Evolutionary conservation across 2,888 invertebrate genomes (phyloP).

Genomic region (Ormyrus rosae): DNA sequence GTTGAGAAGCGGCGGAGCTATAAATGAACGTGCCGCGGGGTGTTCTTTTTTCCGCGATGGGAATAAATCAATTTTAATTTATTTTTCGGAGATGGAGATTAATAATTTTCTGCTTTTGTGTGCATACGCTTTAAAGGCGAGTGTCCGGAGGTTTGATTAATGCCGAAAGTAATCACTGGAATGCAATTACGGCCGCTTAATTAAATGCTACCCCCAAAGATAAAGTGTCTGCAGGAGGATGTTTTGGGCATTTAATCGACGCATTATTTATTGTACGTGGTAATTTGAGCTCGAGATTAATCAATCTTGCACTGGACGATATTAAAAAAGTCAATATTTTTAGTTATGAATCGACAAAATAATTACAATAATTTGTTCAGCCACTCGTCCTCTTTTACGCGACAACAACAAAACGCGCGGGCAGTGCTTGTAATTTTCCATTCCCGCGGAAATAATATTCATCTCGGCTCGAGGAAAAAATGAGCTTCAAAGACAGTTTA

Average conservation of each 20-base stretch:
- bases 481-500: too few relatives aligned
- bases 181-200: constrained; percentile 36
- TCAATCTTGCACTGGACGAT: too few relatives aligned
- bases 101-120: constrained; percentile 30
- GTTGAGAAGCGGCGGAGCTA: constrained; percentile 7
- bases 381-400: too few relatives aligned
- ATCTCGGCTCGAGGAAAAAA: too few relatives aligned
- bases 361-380: too few relatives aligned
- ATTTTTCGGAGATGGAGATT: constrained; percentile 31
- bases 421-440: too few relatives aligned
- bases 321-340: too few relatives aligned
- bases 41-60: not conserved
- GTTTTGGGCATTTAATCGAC: not conserved
- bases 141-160: constrained; percentile 35
- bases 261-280: not conserved
- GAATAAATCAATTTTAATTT: constrained; percentile 48
- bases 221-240: not conserved
- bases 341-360: too few relatives aligned
- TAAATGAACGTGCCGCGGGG: constrained; percentile 12
- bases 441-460: too few relatives aligned
- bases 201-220: constrained; percentile 19
- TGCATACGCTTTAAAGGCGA: not conserved
- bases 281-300: too few relatives aligned
- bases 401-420: too few relatives aligned
- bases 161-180: constrained; percentile 30